phyloP scores from a whole-genome alignment of 2,113 vertebrate species.

The Colistium nudipinnis region DNA sequence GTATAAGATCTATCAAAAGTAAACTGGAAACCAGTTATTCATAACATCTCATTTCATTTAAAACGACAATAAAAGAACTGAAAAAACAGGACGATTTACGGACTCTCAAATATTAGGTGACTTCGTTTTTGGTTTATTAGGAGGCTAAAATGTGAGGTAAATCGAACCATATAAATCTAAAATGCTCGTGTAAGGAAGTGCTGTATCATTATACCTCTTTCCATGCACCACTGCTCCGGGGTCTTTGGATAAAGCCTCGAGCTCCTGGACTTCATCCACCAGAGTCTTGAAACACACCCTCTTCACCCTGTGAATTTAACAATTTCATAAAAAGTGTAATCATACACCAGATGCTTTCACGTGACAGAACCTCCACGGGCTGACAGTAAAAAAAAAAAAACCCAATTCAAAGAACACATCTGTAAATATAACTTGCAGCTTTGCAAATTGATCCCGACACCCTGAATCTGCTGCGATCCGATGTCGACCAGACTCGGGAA shows the following conservation, averaged over 20 bases:
- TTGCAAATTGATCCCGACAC: constrained; percentile 33
- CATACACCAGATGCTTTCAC: background rate
- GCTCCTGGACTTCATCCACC: constrained; percentile 97
- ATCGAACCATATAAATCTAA: background rate
- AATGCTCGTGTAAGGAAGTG: background rate
- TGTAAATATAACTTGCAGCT: background rate
- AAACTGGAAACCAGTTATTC: background rate
- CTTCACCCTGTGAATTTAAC: constrained; percentile 85
- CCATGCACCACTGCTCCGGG: constrained; percentile 95
- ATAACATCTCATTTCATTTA: no score
- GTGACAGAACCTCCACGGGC: background rate
- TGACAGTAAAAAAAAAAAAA: background rate
- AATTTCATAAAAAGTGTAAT: background rate
- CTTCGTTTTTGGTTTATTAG: background rate
- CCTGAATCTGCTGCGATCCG: constrained; percentile 26
- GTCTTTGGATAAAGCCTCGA: constrained; percentile 96
- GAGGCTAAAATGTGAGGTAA: background rate
- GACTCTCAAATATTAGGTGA: no score
- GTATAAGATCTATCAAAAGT: background rate
- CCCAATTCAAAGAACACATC: constrained; percentile 6
- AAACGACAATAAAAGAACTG: no score
- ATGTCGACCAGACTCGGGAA: constrained; percentile 28
- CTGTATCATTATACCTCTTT: constrained; percentile 86
- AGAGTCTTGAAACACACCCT: constrained; percentile 93
- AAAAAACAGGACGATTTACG: background rate